Conservation (phyloP, 2,113 vertebrate genomes). For the Hyperopisus bebe region DNA sequence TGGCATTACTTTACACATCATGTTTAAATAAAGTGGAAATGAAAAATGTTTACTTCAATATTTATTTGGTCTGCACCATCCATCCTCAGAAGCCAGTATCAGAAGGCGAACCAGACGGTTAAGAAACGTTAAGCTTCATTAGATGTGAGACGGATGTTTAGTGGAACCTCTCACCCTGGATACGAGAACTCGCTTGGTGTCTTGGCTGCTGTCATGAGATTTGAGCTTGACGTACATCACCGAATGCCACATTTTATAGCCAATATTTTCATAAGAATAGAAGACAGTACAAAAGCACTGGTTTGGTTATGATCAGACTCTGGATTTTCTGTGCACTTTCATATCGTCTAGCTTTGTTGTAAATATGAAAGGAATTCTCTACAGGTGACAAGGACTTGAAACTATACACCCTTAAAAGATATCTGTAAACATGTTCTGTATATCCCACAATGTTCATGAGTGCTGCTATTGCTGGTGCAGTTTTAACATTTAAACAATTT, state of each 20-base stretch:
- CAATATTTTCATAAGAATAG: neutral
- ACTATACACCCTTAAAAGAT: neutral
- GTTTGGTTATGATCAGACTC: neutral
- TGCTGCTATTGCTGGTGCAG: neutral
- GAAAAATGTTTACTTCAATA: slow-evolving; percentile 39
- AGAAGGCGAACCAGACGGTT: neutral
- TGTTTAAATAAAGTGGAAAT: slow-evolving; percentile 65
- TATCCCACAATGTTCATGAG: neutral
- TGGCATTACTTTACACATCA: slow-evolving; percentile 63
- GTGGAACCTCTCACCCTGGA: neutral
- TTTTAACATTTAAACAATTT: neutral
- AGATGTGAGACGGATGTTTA: neutral
- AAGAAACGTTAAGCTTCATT: neutral
- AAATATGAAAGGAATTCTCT: neutral
- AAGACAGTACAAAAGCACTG: neutral
- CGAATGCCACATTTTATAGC: neutral
- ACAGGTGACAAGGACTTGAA: neutral
- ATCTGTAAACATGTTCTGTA: neutral
- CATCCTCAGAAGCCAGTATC: neutral
- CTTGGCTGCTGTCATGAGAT: neutral
- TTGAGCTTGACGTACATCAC: neutral
- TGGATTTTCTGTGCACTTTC: neutral
- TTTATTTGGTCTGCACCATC: slow-evolving; percentile 19
- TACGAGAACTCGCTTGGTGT: neutral
- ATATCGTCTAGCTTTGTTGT: neutral